Percentiles rank a stretch among this genome's conserved stretches.
phyloP scores from a whole-genome alignment of 2,888 invertebrate genomes.

The Thalpophila matura region DNA sequence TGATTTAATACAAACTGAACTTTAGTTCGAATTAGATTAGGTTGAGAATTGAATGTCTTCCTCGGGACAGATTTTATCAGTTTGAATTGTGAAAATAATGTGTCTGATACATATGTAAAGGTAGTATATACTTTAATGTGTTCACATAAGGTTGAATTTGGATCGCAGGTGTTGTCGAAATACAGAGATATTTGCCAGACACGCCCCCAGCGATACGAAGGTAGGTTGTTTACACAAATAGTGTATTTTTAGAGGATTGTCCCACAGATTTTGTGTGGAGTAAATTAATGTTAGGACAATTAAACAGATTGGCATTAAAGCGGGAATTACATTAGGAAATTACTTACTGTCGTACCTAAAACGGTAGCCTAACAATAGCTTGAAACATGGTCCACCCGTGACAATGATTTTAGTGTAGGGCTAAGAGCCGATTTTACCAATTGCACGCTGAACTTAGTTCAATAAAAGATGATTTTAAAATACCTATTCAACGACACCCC shows the following conservation, averaged over 20 bases:
- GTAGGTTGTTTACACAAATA: slow-evolving; percentile 19
- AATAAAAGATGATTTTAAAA: no score
- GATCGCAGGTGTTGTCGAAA: background rate
- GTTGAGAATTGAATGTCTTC: background rate
- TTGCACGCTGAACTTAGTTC: no score
- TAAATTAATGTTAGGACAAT: no score
- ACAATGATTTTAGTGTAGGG: no score
- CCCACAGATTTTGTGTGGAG: no score
- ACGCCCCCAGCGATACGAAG: slow-evolving; percentile 55
- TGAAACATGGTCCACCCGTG: no score
- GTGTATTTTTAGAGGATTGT: background rate
- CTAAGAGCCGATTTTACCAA: no score
- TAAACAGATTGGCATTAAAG: no score
- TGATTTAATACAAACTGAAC: background rate
- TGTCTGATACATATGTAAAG: background rate
- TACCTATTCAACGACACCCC: no score
- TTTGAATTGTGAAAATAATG: slow-evolving; percentile 16
- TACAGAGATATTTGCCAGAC: slow-evolving; percentile 52
- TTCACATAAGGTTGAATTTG: slow-evolving; percentile 16
- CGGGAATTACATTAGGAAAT: no score
- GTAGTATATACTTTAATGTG: background rate
- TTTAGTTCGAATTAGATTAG: rapidly evolving
- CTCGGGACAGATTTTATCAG: slow-evolving; percentile 17
- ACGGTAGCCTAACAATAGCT: no score
- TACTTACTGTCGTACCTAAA: no score